Evolutionary conservation across 1,140 invertebrate species (phyloP).

Genomic region (Drosophila obscura): DNA sequence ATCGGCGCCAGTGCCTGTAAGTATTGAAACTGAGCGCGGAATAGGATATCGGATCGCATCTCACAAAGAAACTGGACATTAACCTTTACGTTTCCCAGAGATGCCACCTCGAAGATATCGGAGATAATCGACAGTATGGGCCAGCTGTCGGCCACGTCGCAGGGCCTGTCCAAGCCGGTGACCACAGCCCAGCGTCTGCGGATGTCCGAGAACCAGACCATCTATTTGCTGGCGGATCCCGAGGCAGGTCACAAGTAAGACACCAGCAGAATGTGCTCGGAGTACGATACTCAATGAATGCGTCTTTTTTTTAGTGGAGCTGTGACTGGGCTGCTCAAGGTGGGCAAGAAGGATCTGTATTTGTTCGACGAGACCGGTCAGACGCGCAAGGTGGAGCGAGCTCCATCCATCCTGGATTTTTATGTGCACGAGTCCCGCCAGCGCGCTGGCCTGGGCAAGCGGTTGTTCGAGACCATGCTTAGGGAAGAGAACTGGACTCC

Average conservation of each 20-base stretch:
- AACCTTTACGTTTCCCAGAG: conserved; percentile 84
- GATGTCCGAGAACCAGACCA: conserved; percentile 87
- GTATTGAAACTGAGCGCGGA: conserved; percentile 83
- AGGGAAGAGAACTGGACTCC: conserved; percentile 88
- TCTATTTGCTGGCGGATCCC: conserved; percentile 88
- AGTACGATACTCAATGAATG: background rate
- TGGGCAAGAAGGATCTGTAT: conserved; percentile 93
- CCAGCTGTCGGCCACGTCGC: conserved; percentile 89
- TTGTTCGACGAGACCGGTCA: conserved; percentile 89
- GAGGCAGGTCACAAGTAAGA: conserved; percentile 86
- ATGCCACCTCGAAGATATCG: conserved; percentile 87
- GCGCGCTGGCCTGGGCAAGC: conserved; percentile 90
- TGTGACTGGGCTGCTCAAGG: conserved; percentile 92
- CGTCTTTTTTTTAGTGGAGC: conserved; percentile 84
- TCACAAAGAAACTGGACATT: conserved; percentile 11
- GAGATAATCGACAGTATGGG: conserved; percentile 89
- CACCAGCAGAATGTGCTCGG: background rate
- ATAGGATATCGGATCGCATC: conserved; percentile 17
- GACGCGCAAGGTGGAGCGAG: conserved; percentile 88
- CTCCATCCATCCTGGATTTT: conserved; percentile 94
- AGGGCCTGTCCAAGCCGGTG: conserved; percentile 89
- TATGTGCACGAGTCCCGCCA: conserved; percentile 92
- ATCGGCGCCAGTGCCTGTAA: conserved; percentile 86
- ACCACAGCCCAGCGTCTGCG: conserved; percentile 88
- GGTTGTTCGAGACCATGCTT: conserved; percentile 92